phyloP scores from a whole-genome alignment of 53 echinoderm and acorn worm genomes.

The Astropecten irregularis region DNA sequence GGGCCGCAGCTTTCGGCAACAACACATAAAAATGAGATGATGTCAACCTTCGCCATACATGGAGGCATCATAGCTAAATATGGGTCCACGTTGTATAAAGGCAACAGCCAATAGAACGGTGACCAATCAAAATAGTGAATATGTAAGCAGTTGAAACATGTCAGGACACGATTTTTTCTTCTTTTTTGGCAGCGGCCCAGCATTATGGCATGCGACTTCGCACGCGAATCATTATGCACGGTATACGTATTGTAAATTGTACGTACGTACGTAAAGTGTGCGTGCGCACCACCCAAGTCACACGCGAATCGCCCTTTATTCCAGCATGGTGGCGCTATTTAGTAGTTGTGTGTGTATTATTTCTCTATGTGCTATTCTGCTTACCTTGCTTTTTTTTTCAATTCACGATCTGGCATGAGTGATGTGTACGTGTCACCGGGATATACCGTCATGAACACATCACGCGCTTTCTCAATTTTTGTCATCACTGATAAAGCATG shows the following conservation, averaged over 20 bases:
- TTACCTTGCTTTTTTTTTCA: not conserved
- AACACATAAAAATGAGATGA: conserved; percentile 62
- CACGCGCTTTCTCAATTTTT: conserved; percentile 40
- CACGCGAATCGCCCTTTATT: conserved; percentile 11
- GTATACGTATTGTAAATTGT: conserved; percentile 13
- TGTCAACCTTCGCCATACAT: conserved; percentile 79
- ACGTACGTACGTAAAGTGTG: not conserved
- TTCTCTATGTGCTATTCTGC: not conserved
- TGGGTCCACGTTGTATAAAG: conserved; percentile 53
- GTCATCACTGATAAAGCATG: conserved; percentile 54
- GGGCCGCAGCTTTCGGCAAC: conserved; percentile 77
- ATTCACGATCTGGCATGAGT: conserved; percentile 21
- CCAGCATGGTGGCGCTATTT: conserved; percentile 20
- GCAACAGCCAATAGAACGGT: conserved; percentile 58
- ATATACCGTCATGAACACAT: conserved; percentile 32
- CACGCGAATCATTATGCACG: conserved; percentile 21
- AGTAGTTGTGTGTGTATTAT: not conserved
- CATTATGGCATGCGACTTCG: conserved; percentile 21
- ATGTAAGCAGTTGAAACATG: conserved; percentile 80
- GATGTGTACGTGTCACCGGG: conserved; percentile 30
- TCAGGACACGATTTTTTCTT: conserved; percentile 80
- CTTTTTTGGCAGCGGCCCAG: conserved; percentile 76
- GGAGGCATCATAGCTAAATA: conserved; percentile 72
- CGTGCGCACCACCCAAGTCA: not conserved
- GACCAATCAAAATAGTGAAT: conserved; percentile 72